phyloP scores from a whole-genome alignment of 2,888 invertebrate species.

The Lepas anatifera region DNA sequence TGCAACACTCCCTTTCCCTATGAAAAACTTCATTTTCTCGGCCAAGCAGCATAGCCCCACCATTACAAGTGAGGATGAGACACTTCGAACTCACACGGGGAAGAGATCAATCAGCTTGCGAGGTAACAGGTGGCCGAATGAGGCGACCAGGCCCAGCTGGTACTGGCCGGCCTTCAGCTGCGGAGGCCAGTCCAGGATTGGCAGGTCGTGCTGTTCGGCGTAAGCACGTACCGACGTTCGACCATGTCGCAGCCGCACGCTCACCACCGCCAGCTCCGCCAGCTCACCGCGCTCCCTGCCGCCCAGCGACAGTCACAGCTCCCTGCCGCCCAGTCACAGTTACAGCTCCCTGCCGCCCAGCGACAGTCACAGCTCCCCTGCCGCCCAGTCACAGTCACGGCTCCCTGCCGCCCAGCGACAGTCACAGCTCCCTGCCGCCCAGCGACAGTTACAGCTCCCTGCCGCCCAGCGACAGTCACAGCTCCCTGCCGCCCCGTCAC shows the following conservation, averaged over 20 bases:
- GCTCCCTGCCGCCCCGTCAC: not conserved
- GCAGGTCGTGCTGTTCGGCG: not conserved
- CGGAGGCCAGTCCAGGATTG: not conserved
- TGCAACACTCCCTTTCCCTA: too few relatives aligned
- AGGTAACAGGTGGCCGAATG: slow-evolving; percentile 86
- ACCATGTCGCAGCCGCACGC: not conserved
- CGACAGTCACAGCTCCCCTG: not conserved
- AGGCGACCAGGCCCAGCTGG: slow-evolving; percentile 80
- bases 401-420: too few relatives aligned
- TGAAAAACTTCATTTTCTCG: too few relatives aligned
- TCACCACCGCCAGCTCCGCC: not conserved
- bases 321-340: not conserved
- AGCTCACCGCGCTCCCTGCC: not conserved
- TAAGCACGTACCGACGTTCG: not conserved
- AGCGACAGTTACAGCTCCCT: too few relatives aligned
- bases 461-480: not conserved
- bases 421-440: too few relatives aligned
- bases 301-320: not conserved
- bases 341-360: not conserved
- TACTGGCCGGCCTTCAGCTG: slow-evolving; percentile 39
- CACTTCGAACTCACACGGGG: slow-evolving; percentile 61
- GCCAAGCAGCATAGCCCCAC: too few relatives aligned
- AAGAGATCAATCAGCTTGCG: slow-evolving; percentile 57
- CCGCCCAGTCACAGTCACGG: not conserved
- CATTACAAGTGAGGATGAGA: too few relatives aligned